These are phyloP conservation scores for Mya arenaria DNA, from an alignment of 1,140 invertebrate genomes.

Conservation along the genomic window DNA sequence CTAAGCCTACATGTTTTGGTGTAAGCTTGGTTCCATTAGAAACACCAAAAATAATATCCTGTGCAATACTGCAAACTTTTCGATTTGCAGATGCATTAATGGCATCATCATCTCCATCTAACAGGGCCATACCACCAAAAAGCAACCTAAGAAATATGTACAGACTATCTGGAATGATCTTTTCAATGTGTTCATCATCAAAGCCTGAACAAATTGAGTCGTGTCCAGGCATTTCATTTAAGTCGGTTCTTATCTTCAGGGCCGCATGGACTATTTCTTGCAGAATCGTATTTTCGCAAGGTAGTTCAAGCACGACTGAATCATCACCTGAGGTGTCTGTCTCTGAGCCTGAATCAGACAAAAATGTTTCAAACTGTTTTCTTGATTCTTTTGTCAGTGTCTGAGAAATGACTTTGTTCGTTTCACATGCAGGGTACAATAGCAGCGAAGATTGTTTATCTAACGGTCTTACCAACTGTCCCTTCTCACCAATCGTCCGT, in stretches of 20 bases:
- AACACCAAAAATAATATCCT: slow-evolving; percentile 35
- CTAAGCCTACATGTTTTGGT: slow-evolving; percentile 54
- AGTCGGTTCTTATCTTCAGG: neutral
- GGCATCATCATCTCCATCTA: neutral
- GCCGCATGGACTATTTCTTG: slow-evolving; percentile 8
- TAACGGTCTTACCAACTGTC: too few species aligned
- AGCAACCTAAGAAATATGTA: neutral
- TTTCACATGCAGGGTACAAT: too few species aligned
- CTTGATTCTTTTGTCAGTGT: too few species aligned
- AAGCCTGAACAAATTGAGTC: neutral
- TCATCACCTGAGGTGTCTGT: neutral
- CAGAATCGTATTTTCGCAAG: neutral
- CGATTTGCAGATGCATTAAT: neutral
- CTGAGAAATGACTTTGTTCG: too few species aligned
- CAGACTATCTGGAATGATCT: slow-evolving; percentile 2
- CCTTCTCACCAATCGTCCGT: too few species aligned
- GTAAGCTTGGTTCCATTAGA: slow-evolving; percentile 32
- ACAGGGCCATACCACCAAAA: neutral
- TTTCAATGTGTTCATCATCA: slow-evolving; percentile 24
- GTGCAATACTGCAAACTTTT: slow-evolving; percentile 31
- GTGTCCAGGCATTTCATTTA: slow-evolving; percentile 11
- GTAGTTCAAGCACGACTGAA: neutral
- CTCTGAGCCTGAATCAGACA: neutral
- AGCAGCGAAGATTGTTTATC: too few species aligned
- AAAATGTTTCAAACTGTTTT: too few species aligned